These are phyloP conservation scores for Vireo altiloquus DNA, from an alignment of 2,113 vertebrate genomes.

Conservation along the genomic window DNA sequence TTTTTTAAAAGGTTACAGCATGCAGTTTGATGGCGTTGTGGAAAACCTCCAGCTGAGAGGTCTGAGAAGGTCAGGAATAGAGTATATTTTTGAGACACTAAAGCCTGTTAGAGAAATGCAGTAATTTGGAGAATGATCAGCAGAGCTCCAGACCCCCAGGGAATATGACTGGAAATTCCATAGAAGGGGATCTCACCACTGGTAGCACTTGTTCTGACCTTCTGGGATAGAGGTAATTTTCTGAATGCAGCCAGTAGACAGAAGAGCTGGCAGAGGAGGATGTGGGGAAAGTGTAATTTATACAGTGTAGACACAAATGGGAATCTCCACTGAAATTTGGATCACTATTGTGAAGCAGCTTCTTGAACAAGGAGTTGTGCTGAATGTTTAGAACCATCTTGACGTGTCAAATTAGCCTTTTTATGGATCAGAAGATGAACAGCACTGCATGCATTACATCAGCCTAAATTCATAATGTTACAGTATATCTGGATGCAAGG, in stretches of 20 bases:
- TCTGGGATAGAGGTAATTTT: neutral
- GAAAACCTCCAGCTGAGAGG: neutral
- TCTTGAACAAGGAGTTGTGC: neutral
- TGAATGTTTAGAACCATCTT: neutral
- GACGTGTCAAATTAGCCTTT: neutral
- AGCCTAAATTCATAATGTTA: neutral
- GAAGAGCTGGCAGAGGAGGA: neutral
- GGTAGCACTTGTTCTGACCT: neutral
- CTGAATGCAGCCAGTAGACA: neutral
- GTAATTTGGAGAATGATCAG: constrained; percentile 8
- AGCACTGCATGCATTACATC: neutral
- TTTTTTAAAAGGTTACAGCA: constrained; percentile 40
- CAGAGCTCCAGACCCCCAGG: neutral
- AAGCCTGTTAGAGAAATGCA: constrained; percentile 6
- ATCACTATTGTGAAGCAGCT: neutral
- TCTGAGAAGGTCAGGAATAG: neutral
- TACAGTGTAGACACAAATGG: accelerated
- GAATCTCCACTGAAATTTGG: neutral
- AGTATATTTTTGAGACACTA: neutral
- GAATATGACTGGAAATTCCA: neutral
- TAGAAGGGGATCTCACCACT: neutral
- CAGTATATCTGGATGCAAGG: neutral
- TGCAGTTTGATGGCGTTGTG: neutral
- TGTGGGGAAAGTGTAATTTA: constrained; percentile 3
- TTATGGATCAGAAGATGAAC: neutral